Conservation (phyloP, 1,140 invertebrate species). For the Mamestra configurata region DNA sequence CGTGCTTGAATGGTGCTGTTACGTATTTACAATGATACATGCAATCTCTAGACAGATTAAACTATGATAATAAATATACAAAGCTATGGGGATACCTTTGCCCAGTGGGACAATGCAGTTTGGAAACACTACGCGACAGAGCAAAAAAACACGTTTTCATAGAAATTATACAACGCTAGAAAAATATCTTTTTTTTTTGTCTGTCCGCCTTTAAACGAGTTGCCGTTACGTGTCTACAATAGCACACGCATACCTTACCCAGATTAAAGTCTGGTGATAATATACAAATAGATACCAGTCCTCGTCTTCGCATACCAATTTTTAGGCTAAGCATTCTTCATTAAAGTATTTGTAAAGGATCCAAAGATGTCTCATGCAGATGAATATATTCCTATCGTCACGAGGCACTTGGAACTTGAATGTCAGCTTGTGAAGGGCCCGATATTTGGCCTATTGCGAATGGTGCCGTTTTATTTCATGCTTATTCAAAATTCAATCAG, state of each 20-base stretch:
- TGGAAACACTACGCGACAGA: too few species aligned
- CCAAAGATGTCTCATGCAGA: slow-evolving; percentile 7
- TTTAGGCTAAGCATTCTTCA: slow-evolving; percentile 1
- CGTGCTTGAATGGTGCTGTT: slow-evolving; percentile 3
- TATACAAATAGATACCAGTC: neutral
- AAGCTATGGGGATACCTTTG: too few species aligned
- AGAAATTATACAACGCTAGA: too few species aligned
- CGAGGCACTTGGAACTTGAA: slow-evolving; percentile 18
- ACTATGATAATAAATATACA: too few species aligned
- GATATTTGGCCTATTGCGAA: slow-evolving; percentile 44
- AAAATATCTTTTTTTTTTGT: too few species aligned
- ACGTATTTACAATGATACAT: neutral
- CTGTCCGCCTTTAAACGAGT: too few species aligned
- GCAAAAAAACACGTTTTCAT: too few species aligned
- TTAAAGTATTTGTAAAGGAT: slow-evolving; percentile 33
- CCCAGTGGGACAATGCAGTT: too few species aligned
- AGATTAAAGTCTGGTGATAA: neutral
- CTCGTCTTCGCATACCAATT: neutral
- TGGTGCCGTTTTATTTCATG: slow-evolving; percentile 11
- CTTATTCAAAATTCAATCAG: neutral
- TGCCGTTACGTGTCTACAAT: too few species aligned
- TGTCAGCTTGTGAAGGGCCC: slow-evolving; percentile 43
- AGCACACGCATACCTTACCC: neutral
- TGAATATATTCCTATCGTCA: slow-evolving; percentile 27
- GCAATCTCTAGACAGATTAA: neutral